Base-by-base conservation (phyloP, 2,113 vertebrate genomes). In the Macrotis lagotis region DNA sequence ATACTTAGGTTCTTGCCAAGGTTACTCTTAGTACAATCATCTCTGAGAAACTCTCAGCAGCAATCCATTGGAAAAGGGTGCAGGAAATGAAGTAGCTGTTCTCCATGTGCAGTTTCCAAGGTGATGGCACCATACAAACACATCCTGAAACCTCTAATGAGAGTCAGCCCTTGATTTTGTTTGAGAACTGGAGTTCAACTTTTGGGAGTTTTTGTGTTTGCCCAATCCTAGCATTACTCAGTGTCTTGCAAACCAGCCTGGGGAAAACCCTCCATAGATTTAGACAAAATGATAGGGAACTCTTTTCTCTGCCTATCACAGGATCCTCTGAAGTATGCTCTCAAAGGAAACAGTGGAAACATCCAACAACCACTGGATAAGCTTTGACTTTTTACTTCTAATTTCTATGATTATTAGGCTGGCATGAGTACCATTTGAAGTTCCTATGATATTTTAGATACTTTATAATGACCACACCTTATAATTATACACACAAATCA, bases 321-420 rank as follows among this genome's bases (percentile, higher is more conserved):
- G 53, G 89, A 37, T n/a, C 90, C 55, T 24, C 19, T 66, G 59
- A 53, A 49, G 90, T 51, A 50, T 92, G 53, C 89, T 6, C 19
- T 3, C 2, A 47, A 31, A 11, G 26, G 8, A 51, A 37, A 44
- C 51, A 22, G 25, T 14, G 50, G 53, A 90, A 49, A 47, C 19
- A 89, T 44, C 28, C 28, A 26, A 37, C 66, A 44, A 19, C 90
- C 22, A 50, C 93, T 92, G 88, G 48, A 89, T 25, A 44, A 74
- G 24, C 28, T 59, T 95, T 48, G 49, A 91, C 44, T 93, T 95
- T 94, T 51, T 74, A 50, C 50, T 89, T 95, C 93, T 95, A 88
- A 94, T 91, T 44, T 26, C 12, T 91, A 11, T n/a, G 19, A 90
- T 94, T 95, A 55, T 48, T 47, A 91, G 52, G 91, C 93, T 91